Conservation (phyloP, 2,797 vertebrate genomes). For the Gymnocypris eckloni region DNA sequence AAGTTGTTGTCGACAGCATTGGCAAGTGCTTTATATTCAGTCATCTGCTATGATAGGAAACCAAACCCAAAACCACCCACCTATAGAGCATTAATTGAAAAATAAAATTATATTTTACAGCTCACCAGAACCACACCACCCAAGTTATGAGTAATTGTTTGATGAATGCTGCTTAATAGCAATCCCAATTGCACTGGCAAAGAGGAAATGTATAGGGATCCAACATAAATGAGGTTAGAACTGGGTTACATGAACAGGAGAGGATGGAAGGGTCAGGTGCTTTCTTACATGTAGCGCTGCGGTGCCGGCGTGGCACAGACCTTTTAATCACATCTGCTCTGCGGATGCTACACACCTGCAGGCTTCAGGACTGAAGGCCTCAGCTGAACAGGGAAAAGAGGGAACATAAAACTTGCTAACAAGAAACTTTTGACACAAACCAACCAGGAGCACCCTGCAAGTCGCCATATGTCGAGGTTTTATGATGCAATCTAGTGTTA, state of each 20-base stretch:
- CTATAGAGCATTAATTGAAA: conserved; percentile 30
- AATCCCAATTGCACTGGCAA: conserved; percentile 28
- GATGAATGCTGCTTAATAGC: conserved; percentile 32
- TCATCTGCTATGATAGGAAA: conserved; percentile 18
- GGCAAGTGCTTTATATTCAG: neutral
- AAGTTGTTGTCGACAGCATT: conserved; percentile 25
- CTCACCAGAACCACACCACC: neutral
- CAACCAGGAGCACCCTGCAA: conserved; percentile 8
- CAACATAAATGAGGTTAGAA: conserved; percentile 54
- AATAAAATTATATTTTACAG: neutral
- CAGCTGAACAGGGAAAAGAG: conserved; percentile 32
- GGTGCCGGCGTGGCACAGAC: conserved; percentile 31
- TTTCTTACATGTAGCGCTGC: conserved; percentile 35
- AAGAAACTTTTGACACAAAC: conserved; percentile 22
- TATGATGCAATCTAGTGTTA: neutral
- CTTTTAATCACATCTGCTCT: conserved; percentile 57
- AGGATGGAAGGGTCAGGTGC: conserved; percentile 44
- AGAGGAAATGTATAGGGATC: conserved; percentile 36
- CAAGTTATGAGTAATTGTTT: conserved; percentile 21
- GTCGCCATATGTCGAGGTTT: neutral
- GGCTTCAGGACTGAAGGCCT: conserved; percentile 29
- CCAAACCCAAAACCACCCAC: conserved; percentile 7
- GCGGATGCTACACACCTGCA: conserved; percentile 54
- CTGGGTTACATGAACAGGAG: conserved; percentile 31
- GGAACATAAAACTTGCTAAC: conserved; percentile 22